Conservation (phyloP, 2,797 vertebrate species). For the Hemitrygon akajei region DNA sequence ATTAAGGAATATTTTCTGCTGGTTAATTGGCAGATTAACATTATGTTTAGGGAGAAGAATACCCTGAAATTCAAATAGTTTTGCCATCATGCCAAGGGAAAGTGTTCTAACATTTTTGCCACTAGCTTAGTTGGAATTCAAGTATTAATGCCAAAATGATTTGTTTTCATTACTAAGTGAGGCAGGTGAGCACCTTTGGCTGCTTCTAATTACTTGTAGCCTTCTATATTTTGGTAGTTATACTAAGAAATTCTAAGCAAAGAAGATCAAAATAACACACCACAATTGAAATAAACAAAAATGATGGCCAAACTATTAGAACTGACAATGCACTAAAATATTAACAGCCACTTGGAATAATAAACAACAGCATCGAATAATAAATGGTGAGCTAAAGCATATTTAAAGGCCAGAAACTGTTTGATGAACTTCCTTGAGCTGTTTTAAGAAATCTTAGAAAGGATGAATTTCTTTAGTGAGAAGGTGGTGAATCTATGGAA, state of each 20-base stretch:
- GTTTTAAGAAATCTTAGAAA: too few relatives aligned
- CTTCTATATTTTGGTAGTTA: neutral
- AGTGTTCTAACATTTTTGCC: conserved; percentile 48
- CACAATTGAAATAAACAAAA: neutral
- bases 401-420: too few relatives aligned
- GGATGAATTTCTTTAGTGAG: too few relatives aligned
- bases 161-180: neutral
- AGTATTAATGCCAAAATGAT: neutral
- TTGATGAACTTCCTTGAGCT: too few relatives aligned
- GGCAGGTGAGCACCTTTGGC: neutral
- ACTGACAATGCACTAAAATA: too few relatives aligned
- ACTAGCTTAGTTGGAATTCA: neutral
- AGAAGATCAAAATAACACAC: neutral
- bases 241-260: neutral
- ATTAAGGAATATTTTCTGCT: conserved; percentile 91
- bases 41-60: conserved; percentile 76
- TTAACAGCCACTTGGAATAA: too few relatives aligned
- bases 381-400: too few relatives aligned
- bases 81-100: conserved; percentile 65
- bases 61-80: conserved; percentile 64
- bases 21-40: conserved; percentile 87
- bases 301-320: too few relatives aligned
- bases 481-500: too few relatives aligned
- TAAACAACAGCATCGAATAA: too few relatives aligned
- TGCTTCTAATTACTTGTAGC: neutral